Base-by-base conservation (phyloP, 2,797 vertebrate species). In the Diplodus sargus region DNA sequence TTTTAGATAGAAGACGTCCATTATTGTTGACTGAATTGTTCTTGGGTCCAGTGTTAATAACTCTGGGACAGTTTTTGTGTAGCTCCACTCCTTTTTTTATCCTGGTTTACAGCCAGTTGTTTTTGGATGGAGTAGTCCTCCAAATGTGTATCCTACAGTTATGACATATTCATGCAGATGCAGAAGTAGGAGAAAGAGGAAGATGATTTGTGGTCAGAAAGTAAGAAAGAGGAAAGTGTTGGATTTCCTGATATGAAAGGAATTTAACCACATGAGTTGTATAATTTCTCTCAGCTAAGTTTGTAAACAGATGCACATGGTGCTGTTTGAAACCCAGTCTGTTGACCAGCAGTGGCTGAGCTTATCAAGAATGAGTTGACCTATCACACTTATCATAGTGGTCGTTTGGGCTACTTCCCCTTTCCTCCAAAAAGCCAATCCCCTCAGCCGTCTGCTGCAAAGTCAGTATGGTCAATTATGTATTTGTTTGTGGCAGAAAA, bases 221-320 rank as follows among this genome's bases (percentile, higher is more conserved):
- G 78, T 9, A 67, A 58, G 48, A 72, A 86, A 53, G 48, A 70
- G 16, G 79, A 74, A 86, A 74, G 70, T 70, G 67, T 23, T 63
- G 68, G 43, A 53, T 18, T 10, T 11, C 22, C 30, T 17, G 16
- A 84, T 1, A 85, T 85, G 10, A 78, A 72, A 70, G 56, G 54
- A 74, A 18, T 66, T 11, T 0, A 64, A 34, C 72, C 56, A 52
- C 66, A 68, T 1, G 12, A 47, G 48, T 25, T 65, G 6, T 60
- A 57, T 28, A 10, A n/a, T 66, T 83, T 84, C 84, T 79, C 59
- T 22, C 4, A 12, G 45, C 11, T 47, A 0, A 15, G 45, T 58
- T 74, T 84, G 92, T 92, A 92, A 91, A 92, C 89, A 92, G 22
- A 91, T 25, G 76, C 89, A 91, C 87, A 49, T 90, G 88, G 82